Conservation (phyloP, 2,888 invertebrate genomes). For the Acronicta alni region DNA sequence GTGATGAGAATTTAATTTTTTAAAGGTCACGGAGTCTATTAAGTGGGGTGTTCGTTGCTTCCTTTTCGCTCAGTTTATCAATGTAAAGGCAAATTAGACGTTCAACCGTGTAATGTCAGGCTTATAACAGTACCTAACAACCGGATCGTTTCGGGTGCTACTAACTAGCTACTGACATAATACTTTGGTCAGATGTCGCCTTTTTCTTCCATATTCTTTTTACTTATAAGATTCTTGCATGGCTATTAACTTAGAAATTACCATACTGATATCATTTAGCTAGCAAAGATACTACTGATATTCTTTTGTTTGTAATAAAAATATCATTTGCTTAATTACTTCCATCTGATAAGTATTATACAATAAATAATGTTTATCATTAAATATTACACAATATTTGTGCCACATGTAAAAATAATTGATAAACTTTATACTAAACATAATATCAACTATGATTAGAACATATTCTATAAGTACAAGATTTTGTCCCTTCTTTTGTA, state of each 20-base stretch:
- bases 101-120: conserved; percentile 47
- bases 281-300: too few relatives aligned
- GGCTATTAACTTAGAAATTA: neutral
- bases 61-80: conserved; percentile 37
- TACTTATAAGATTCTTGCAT: neutral
- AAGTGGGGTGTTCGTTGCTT: conserved; percentile 29
- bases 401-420: too few relatives aligned
- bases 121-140: conserved; percentile 48
- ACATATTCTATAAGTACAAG: too few relatives aligned
- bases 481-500: too few relatives aligned
- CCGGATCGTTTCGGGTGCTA: conserved; percentile 40
- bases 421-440: too few relatives aligned
- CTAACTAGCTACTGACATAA: conserved; percentile 37
- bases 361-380: too few relatives aligned
- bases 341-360: too few relatives aligned
- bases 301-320: too few relatives aligned
- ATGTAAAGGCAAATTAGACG: conserved; percentile 32
- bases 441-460: too few relatives aligned
- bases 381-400: too few relatives aligned
- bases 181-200: neutral
- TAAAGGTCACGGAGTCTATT: conserved; percentile 41
- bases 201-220: neutral
- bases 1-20: conserved; percentile 5
- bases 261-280: too few relatives aligned
- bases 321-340: too few relatives aligned